Evolutionary conservation across 1,140 invertebrate genomes (phyloP), one percentile per base, ranked within the genome.

Genomic region (Caenorhabditis latens): DNA sequence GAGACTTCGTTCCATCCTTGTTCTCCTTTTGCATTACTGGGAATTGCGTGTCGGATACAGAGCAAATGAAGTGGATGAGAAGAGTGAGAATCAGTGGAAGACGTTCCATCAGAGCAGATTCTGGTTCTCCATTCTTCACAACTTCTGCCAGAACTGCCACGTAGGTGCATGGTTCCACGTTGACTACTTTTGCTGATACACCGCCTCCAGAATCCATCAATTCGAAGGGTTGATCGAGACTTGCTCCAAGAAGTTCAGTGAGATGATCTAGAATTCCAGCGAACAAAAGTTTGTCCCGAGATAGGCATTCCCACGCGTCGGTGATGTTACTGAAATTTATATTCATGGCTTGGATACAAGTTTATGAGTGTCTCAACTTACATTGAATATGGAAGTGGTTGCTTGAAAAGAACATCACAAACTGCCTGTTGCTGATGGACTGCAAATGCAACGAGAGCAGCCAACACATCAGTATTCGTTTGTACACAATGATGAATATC

Each of bases 391-490:
- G 91, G 91, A 19, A 92, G 89, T 40, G 91, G 86, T 84, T 92
- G 92, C 50, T 82, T 89, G 50, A 92, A 86, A 24, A 92, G 86
- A 11, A 92, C 90, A 61, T 92, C 90, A 65, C 92, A 88, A 16
- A 90, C 90, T 9, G 87, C 63, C 32, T 89, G 58, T 82, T 89
- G 90, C 42, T 92, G 92, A 85, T 92, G 91, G 13, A 67, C 83
- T 24, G 92, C 82, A 67, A 92, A 92, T 19, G 91, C 61, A 21
- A 85, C 87, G 61, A 92, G 89, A 19, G 90, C 91, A 67, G 89
- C 86, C 32, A 92, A 86, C 9, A 92, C 58, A 84, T 92, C 92
- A 8, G 90, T 87, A 84, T 92, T 93, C 5, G 91, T 92, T 71
- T 92, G 91, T 9, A 89, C 88, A 40, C 86, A 86, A 11, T 87